Base-by-base conservation (phyloP, 2,888 invertebrate genomes). In the Drosophila anomalata region DNA sequence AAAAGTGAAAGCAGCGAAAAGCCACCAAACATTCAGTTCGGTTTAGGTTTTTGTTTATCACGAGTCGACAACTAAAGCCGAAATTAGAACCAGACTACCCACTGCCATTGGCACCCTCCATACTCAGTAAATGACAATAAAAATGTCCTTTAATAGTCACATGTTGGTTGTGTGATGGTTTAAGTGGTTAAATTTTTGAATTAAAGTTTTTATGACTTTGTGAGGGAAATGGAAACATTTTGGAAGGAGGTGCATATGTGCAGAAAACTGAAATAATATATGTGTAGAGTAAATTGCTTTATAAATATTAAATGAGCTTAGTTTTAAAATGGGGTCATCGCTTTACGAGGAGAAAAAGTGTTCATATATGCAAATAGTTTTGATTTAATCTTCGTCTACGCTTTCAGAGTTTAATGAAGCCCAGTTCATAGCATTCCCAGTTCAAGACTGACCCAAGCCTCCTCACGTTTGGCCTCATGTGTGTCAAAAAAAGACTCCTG, bases 51-150 rank as follows among this genome's bases (percentile, higher is more conserved):
- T 59, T 55, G 50, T 61, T 50, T 61, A 44, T 20, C 9, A 26
- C 3, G 24, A 14, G 22, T 62, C 67, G 69, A 69, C 69, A 66
- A 44, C 51, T 44, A 62, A 71, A 61, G 55, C 53, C 39, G 39
- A 59, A 71, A 68, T 48, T 61, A 62, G 53, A 80, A 44, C 51
- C 24, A 24, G 46, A 39, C 51, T 44, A 68, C 66, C 68, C 66
- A 72, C 55, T 46, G 70, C 62, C 58, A 65, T 62, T 75, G 61
- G 55, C 70, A 56, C 59, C 72, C 75, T 78, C 77, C 58, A 68
- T 70, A 75, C 62, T 68, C 55, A 41, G 31, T 24, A 24, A 22
- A 24, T 5, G 22, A 24, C 42, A 63, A 53, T 57, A 58, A 54
- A 77, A 62, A 22, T 63, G 42, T 39, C 53, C 57, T 33, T 72